These are phyloP conservation scores for Engraulis encrasicolus DNA, from an alignment of 2,113 vertebrate species.

Conservation along the genomic window DNA sequence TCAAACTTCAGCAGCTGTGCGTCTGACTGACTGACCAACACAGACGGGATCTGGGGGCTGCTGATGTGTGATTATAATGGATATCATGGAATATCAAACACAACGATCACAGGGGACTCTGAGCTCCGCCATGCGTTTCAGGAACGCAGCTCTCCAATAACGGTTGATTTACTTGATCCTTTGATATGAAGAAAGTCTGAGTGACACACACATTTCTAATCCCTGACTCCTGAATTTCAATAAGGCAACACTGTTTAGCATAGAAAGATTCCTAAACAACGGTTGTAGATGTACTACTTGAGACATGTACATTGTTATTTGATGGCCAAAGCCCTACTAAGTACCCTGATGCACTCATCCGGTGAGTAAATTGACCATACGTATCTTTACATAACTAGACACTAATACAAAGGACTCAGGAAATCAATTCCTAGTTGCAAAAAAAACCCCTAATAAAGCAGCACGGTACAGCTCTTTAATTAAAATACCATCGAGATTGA, in stretches of 20 bases:
- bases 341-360: not conserved
- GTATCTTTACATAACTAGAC: not conserved
- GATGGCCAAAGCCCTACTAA: no score
- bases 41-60: not conserved
- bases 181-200: not conserved
- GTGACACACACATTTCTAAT: not conserved
- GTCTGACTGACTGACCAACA: no score
- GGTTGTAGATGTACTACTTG: no score
- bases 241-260: no score
- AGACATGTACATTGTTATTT: no score
- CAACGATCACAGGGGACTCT: not conserved
- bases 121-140: not conserved
- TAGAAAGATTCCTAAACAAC: no score
- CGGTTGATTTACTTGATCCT: not conserved
- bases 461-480: not conserved
- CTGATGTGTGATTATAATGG: not conserved
- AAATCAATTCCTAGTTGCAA: not conserved
- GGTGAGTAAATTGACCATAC: not conserved
- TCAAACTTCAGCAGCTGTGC: not conserved
- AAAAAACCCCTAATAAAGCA: not conserved
- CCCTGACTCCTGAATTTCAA: not conserved
- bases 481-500: slow-evolving; percentile 1
- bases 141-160: not conserved
- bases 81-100: not conserved
- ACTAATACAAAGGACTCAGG: not conserved